Conservation (phyloP, 2,113 vertebrate genomes). For the Rhinogobius similis region DNA sequence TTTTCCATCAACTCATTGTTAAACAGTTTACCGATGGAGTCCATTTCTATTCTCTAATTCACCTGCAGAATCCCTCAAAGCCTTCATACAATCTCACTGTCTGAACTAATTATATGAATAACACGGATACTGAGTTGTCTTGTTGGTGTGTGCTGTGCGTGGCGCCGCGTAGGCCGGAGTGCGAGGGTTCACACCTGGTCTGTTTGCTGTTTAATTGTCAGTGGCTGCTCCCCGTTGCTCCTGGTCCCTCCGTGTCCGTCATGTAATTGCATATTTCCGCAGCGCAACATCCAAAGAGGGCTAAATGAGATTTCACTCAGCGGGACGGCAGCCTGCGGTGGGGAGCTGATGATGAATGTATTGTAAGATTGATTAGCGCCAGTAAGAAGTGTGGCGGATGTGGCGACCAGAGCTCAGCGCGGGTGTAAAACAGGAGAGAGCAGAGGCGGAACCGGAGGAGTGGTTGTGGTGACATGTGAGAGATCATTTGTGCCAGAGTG, state of each 20-base stretch:
- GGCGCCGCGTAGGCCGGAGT: not conserved
- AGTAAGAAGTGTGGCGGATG: slow-evolving; percentile 72
- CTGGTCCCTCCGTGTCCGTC: slow-evolving; percentile 60
- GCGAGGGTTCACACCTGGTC: slow-evolving; percentile 64
- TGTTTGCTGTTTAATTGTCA: slow-evolving; percentile 72
- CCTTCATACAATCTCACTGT: not conserved
- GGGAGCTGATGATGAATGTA: slow-evolving; percentile 81
- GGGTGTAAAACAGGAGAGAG: slow-evolving; percentile 18
- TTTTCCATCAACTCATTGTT: too few species aligned
- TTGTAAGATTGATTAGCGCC: slow-evolving; percentile 88
- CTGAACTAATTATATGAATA: slow-evolving; percentile 5
- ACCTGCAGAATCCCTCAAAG: not conserved
- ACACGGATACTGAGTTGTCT: slow-evolving; percentile 12
- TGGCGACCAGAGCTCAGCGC: slow-evolving; percentile 60
- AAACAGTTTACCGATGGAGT: not conserved
- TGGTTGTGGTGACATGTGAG: slow-evolving; percentile 17
- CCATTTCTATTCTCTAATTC: not conserved
- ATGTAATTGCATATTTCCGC: slow-evolving; percentile 73
- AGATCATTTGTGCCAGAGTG: slow-evolving; percentile 16
- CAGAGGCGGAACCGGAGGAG: slow-evolving; percentile 33
- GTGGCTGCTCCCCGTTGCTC: slow-evolving; percentile 60
- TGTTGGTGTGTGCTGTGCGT: slow-evolving; percentile 11
- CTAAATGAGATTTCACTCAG: slow-evolving; percentile 77
- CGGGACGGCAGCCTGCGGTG: slow-evolving; percentile 66
- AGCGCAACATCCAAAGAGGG: slow-evolving; percentile 69